Conservation (phyloP, 2,888 invertebrate genomes). For the Sthenelais limicola region DNA sequence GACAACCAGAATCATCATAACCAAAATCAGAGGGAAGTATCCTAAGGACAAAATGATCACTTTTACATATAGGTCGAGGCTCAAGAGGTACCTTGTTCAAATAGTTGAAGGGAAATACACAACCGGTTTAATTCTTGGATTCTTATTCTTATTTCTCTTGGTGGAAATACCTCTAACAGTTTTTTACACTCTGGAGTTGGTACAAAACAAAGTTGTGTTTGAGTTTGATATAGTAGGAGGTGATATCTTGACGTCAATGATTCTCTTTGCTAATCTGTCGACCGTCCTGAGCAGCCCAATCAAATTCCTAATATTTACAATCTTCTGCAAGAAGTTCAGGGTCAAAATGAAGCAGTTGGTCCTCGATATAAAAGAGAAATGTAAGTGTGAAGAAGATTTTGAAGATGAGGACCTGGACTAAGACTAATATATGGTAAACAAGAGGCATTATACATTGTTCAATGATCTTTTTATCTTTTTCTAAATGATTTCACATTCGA, state of each 20-base stretch:
- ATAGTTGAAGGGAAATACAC: conserved; percentile 23
- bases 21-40: neutral
- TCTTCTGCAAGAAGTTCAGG: conserved; percentile 10
- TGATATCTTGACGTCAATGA: conserved; percentile 17
- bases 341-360: neutral
- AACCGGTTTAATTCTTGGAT: neutral
- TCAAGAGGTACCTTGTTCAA: conserved; percentile 4
- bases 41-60: neutral
- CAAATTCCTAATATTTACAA: neutral
- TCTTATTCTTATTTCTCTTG: neutral
- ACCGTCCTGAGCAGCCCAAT: conserved; percentile 13
- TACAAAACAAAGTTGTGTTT: conserved; percentile 16
- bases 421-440: no score
- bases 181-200: neutral
- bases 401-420: no score
- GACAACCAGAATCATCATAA: neutral
- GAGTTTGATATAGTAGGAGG: conserved; percentile 3
- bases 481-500: no score
- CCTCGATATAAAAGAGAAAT: no score
- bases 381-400: no score
- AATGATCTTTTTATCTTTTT: no score
- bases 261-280: conserved; percentile 26
- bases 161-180: neutral
- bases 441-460: no score
- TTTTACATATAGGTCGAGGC: neutral